Base-by-base conservation (phyloP, 2,797 vertebrate species). In the Gambelia wislizenii region DNA sequence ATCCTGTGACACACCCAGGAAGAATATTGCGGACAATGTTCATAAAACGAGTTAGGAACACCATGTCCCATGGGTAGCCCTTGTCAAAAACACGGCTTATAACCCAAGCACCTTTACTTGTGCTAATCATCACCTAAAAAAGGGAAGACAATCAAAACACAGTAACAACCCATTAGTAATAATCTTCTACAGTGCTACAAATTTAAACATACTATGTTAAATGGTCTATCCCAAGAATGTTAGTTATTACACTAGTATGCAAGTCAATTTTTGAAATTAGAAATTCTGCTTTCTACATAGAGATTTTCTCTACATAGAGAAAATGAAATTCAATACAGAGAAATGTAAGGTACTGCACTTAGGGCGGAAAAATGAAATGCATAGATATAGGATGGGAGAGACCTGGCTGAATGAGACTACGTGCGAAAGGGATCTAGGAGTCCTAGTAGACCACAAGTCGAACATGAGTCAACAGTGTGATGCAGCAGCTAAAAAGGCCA, bases 41-140 rank as follows among this genome's bases (percentile, higher is more conserved):
- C 70, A 91, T 92, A 64, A 97, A 47, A 76, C 97, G 97, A 56
- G 96, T 97, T 79, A 92, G 85, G 44, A 79, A 61, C 1, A 91
- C 81, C 97, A 99, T 97, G 95, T 99, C 98, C 93, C 98, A 47
- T 0, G 98, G 99, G 59, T 98, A 96, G 33, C 99, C 98, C 0
- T 89, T 92, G 20, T 89, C 93, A 39, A 95, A 97, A 94, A 98
- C 94, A 0, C 97, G 97, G 89, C 97, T 95, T 0, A 98, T 3
- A 70, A 98, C 93, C 98, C 98, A 99, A 4, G 97, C 79, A 0
- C 98, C 98, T 89, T 95, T 69, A 0, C 96, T 94, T 13, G 98
- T 99, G 95, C 98, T 98, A 82, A 99, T 92, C 84, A 97, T 98
- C 1, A 98, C 98, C 98, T 99, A 91, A 86, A 91, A 83, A 2